Percentiles rank a stretch among this genome's conserved stretches.
Conservation (phyloP, 2,113 vertebrate genomes). For the Oplegnathus fasciatus region DNA sequence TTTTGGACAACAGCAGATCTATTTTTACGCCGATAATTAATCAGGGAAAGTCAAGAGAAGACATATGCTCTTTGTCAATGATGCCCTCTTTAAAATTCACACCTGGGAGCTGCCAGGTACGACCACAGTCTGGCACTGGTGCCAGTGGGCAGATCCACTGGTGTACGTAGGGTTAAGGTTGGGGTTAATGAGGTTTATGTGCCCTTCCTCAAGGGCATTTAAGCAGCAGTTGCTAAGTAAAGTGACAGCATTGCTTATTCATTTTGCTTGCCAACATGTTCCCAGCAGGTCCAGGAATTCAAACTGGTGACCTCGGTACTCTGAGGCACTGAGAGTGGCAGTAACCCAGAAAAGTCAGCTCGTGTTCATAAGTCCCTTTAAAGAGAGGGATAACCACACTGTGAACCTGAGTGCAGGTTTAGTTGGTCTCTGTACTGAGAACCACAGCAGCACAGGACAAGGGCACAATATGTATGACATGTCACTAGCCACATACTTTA, state of each 20-base stretch:
- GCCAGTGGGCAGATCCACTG: background rate
- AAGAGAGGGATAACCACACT: background rate
- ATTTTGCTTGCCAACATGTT: slow-evolving; percentile 25
- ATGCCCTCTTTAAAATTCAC: background rate
- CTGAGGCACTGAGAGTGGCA: background rate
- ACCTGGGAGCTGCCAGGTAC: background rate
- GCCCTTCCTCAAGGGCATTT: slow-evolving; percentile 33
- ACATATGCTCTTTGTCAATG: background rate
- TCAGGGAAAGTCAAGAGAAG: background rate
- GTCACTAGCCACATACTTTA: background rate
- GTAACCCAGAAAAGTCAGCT: background rate
- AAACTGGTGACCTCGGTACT: slow-evolving; percentile 18
- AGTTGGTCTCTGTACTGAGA: background rate
- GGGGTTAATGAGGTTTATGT: slow-evolving; percentile 40
- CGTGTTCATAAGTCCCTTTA: background rate
- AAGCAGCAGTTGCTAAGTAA: slow-evolving; percentile 4
- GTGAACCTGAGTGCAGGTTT: background rate
- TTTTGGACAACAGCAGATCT: background rate
- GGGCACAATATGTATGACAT: background rate
- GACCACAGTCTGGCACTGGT: background rate
- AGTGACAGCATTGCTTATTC: slow-evolving; percentile 36
- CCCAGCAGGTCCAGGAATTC: slow-evolving; percentile 9
- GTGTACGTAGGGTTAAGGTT: background rate
- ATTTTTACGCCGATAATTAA: slow-evolving; percentile 12
- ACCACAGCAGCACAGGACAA: background rate